Percentiles rank a stretch among this genome's conserved stretches.
phyloP scores from a whole-genome alignment of 2,113 vertebrate genomes.

The Neodon shergylaensis region DNA sequence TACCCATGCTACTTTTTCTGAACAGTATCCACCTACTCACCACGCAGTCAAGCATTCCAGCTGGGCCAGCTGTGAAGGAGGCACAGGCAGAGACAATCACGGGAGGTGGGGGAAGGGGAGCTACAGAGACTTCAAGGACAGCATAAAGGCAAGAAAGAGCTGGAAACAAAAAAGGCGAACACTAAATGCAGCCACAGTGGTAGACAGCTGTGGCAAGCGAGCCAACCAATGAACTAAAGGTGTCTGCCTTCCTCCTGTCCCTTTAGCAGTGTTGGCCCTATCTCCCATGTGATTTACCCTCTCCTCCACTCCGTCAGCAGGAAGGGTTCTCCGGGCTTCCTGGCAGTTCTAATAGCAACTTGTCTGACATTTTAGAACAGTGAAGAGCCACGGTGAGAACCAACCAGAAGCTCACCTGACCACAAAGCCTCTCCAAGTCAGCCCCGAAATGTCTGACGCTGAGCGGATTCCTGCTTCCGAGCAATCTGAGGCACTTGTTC shows the following conservation, averaged over 20 bases:
- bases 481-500: neutral
- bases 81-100: neutral
- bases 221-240: neutral
- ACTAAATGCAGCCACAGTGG: neutral
- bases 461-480: neutral
- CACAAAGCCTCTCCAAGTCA: neutral
- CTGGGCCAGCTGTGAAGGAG: neutral
- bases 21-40: neutral
- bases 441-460: neutral
- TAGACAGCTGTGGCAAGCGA: neutral
- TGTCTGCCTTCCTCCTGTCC: neutral
- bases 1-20: neutral
- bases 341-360: neutral
- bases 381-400: neutral
- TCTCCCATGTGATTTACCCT: neutral
- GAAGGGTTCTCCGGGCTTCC: neutral
- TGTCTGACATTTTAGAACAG: neutral
- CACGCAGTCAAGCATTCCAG: neutral
- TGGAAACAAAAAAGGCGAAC: neutral
- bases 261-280: neutral
- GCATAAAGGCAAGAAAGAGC: neutral
- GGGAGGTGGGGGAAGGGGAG: neutral
- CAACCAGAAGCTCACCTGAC: neutral
- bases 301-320: neutral
- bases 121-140: neutral